phyloP scores from a whole-genome alignment of 2,113 vertebrate species.

The Noturus placidus region DNA sequence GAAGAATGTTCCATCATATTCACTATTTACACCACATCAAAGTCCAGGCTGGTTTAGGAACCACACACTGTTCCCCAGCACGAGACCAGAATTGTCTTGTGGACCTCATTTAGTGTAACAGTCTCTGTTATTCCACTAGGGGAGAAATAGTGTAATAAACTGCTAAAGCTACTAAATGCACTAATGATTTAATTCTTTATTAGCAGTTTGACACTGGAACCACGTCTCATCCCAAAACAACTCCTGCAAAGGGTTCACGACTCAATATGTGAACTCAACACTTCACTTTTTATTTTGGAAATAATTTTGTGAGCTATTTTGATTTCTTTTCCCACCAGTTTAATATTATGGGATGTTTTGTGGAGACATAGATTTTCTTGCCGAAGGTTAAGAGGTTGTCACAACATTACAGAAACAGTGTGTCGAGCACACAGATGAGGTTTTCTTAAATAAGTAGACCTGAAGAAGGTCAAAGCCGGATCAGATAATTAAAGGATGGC shows the following conservation, averaged over 20 bases:
- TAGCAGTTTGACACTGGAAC: neutral
- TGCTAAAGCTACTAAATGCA: neutral
- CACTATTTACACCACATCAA: no score
- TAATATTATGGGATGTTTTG: neutral
- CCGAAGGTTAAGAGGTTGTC: neutral
- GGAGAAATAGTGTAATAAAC: neutral
- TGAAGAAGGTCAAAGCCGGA: slow-evolving; percentile 14
- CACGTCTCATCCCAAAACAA: neutral
- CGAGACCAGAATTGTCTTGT: neutral
- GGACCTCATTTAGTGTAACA: neutral
- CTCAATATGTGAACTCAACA: neutral
- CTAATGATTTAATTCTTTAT: neutral
- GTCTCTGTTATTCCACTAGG: neutral
- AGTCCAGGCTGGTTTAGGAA: no score
- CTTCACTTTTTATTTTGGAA: neutral
- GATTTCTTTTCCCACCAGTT: neutral
- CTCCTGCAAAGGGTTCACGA: neutral
- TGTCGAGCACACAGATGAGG: neutral
- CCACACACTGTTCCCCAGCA: neutral
- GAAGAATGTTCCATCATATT: no score
- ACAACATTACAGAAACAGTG: neutral
- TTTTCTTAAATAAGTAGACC: neutral
- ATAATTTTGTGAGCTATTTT: neutral
- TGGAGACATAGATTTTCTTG: neutral
- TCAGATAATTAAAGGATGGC: slow-evolving; percentile 6